Evolutionary conservation across 2,888 invertebrate genomes (phyloP), one percentile per base, ranked within the genome.

Genomic region (Gisinianus flammeolus): DNA sequence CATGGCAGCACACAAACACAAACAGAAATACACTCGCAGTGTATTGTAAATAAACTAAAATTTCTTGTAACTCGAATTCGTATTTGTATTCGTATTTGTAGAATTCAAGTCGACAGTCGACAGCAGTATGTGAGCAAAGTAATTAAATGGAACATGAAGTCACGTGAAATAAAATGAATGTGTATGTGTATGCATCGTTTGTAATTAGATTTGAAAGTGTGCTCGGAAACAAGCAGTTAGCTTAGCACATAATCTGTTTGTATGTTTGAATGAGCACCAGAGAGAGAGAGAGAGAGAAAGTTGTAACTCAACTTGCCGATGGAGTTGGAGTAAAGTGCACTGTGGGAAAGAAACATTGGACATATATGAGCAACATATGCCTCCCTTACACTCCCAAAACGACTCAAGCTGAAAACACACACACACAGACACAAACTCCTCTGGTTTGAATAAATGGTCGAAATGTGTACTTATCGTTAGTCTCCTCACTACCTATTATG

Each of bases 121-220:
- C 22, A 19, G 33, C 22, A 30, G 67, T 22, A 33, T 2, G 67
- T 22, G 10, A 28, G 67, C 33, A 33, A 31, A 67, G 67, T 67
- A 67, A 67, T 67, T 67, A 67, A 67, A 67, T 31, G 67, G 67
- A 67, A 31, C 67, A 33, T 67, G 33, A 30, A 67, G 67, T 67
- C n/a, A n/a, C 16, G 31, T 67, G 67, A 67, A 30, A 67, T 67
- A 67, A 67, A 67, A 67, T 31, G 67, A 67, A 31, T 67, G 67
- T 33, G 67, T 33, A 8, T 31, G 31, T 67, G 33, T 44, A 19
- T 44, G 19, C 12, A 44, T 44, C 3, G 31, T 67, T 67, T 67
- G 67, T 67, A 67, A 67, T 67, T 67, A 67, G 67, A 67, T 67
- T 67, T 67, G 22, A 67, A 67, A 67, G 31, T 19, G 33, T 28